Base-by-base conservation (phyloP, 2,888 invertebrate species). In the Tenthredo distinguenda region DNA sequence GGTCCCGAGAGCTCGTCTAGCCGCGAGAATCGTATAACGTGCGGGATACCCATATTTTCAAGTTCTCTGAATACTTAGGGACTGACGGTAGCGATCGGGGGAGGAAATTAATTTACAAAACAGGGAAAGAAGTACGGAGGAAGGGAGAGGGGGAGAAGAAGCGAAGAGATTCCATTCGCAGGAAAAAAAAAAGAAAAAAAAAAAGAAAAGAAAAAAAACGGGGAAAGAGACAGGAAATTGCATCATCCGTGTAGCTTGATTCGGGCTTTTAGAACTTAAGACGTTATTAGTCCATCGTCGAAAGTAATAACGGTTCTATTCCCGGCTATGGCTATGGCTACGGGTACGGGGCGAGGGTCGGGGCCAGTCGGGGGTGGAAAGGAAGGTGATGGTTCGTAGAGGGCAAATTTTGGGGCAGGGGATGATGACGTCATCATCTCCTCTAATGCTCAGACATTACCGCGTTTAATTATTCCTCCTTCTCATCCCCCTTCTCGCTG, bases 361-460 rank as follows among this genome's bases (percentile, higher is more conserved):
- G 37, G 55, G 72, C 10, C 7, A 15, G 68, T 6, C 26, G 40
- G 85, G 34, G n/a, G 31, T 2, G 55, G 18, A 58, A 21, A 10
- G 58, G n/a, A 34, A 55, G 74, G 43, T 15, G 55, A 34, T 77
- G 26, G 47, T 40, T 77, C 77, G 21, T 47, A 40, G 68, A 79
- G 77, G 50, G 84, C 62, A 68, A 62, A 86, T 84, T 84, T 82
- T 86, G 81, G 85, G 88, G 86, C 79, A 72, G 86, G 88, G 88
- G 89, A 88, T 91, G 89, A 91, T 90, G 90, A 91, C 90, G 90
- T 90, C 91, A 89, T 91, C 91, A 91, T 90, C 91, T 90, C 88
- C 89, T 89, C 89, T 91, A 91, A 91, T 90, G 90, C 87, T 88
- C 88, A 86, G 86, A 87, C 91, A 90, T 91, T 91, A 91, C 88